A percentile compares a stretch with the other conserved stretches of the same genome.
phyloP scores from a whole-genome alignment of 2,888 invertebrate species.

The Lasioglossum calceatum region DNA sequence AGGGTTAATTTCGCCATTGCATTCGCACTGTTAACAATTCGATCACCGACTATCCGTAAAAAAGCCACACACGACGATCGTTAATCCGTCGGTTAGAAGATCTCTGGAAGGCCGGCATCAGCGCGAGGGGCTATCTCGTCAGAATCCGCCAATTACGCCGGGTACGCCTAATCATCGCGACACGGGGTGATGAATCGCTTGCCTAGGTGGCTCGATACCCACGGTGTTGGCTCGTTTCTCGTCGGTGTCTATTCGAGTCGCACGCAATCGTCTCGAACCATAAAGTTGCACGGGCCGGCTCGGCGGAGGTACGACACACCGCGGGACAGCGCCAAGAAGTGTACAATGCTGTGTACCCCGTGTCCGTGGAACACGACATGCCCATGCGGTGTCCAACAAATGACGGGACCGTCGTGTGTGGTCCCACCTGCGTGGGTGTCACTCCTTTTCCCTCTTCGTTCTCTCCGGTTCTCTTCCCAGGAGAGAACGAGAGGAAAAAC shows the following conservation, averaged over 20 bases:
- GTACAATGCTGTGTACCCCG: slow-evolving; percentile 78
- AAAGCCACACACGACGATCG: background rate
- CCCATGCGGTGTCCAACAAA: slow-evolving; percentile 82
- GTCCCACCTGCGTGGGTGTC: slow-evolving; percentile 82
- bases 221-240: slow-evolving; percentile 10
- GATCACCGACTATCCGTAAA: background rate
- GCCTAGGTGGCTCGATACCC: slow-evolving; percentile 39
- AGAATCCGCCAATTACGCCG: slow-evolving; percentile 18
- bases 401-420: slow-evolving; percentile 83
- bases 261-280: slow-evolving; percentile 77
- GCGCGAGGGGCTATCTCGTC: background rate
- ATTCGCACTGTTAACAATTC: background rate
- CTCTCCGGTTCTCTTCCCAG: background rate
- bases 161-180: slow-evolving; percentile 28
- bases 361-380: slow-evolving; percentile 78
- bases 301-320: slow-evolving; percentile 77
- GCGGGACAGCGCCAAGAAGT: slow-evolving; percentile 79
- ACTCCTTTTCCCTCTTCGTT: slow-evolving; percentile 57
- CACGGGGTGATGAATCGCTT: background rate
- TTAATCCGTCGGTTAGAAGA: background rate
- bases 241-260: slow-evolving; percentile 72
- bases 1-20: too few species aligned
- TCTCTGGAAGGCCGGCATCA: background rate
- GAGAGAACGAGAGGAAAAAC: background rate
- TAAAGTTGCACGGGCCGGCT: slow-evolving; percentile 75